These are phyloP conservation scores for Caradrina kadenii DNA, from an alignment of 2,888 invertebrate genomes.

Conservation along the genomic window DNA sequence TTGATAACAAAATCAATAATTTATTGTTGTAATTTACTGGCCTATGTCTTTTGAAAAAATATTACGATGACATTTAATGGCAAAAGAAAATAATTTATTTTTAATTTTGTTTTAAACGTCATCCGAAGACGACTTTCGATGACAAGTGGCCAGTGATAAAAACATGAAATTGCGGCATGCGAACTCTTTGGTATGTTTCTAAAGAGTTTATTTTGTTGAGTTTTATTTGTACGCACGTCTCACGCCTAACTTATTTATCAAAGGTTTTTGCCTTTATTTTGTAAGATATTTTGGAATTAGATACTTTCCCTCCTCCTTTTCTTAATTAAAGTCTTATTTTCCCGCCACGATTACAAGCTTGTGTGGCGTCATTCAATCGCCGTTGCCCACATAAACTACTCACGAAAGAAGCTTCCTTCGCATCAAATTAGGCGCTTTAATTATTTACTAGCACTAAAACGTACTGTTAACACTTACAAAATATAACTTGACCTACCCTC, in stretches of 20 bases:
- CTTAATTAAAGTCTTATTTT: constrained; percentile 51
- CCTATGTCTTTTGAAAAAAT: background rate
- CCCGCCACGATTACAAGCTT: constrained; percentile 69
- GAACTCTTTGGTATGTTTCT: background rate
- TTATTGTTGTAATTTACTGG: background rate
- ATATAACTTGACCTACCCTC: constrained; percentile 77
- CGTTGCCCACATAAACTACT: constrained; percentile 82
- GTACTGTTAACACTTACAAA: constrained; percentile 78
- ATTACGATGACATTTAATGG: background rate
- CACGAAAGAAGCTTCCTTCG: constrained; percentile 78
- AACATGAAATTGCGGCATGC: background rate
- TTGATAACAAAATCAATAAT: no score
- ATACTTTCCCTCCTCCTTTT: constrained; percentile 6
- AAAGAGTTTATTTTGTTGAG: no score
- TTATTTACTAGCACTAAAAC: constrained; percentile 89
- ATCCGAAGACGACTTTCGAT: background rate
- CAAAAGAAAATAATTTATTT: constrained; percentile 8
- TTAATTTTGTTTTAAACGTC: constrained; percentile 4
- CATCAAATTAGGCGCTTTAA: constrained; percentile 89
- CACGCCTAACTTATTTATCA: no score
- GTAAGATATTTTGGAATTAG: background rate
- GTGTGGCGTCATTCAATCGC: constrained; percentile 78
- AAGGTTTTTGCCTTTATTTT: background rate
- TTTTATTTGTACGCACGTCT: no score
- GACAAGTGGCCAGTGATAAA: constrained; percentile 1